Conservation (phyloP, 2,888 invertebrate species). For the Idaea straminata region DNA sequence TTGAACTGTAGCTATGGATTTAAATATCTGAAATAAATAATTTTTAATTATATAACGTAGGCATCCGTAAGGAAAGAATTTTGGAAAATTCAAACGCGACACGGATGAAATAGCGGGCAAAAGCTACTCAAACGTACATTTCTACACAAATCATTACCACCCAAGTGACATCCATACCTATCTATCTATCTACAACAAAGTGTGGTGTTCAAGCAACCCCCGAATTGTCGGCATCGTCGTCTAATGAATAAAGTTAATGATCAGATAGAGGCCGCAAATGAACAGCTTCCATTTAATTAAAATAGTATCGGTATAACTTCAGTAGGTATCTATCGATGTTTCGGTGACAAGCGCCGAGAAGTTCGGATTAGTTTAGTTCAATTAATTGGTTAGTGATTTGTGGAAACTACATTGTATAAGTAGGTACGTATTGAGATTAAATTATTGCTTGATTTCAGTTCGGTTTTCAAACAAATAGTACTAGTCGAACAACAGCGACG, state of each 20-base stretch:
- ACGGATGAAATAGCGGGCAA: background rate
- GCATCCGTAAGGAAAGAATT: no score
- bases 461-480: background rate
- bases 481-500: no score
- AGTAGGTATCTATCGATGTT: constrained; percentile 19
- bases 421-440: background rate
- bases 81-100: no score
- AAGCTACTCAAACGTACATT: background rate
- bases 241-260: constrained; percentile 62
- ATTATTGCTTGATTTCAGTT: background rate
- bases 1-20: no score
- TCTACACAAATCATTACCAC: background rate
- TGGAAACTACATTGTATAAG: background rate
- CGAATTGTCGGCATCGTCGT: constrained; percentile 32
- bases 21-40: no score
- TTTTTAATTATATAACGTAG: no score
- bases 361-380: constrained; percentile 13
- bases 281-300: constrained; percentile 47
- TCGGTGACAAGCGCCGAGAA: background rate
- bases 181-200: background rate
- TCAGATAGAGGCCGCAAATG: constrained; percentile 39
- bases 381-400: constrained; percentile 11
- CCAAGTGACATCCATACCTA: background rate
- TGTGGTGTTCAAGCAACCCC: constrained; percentile 23
- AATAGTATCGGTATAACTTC: constrained; percentile 31